These are phyloP conservation scores for Actinia equina DNA, from an alignment of 64 coral and sea anemone species.

Conservation along the genomic window DNA sequence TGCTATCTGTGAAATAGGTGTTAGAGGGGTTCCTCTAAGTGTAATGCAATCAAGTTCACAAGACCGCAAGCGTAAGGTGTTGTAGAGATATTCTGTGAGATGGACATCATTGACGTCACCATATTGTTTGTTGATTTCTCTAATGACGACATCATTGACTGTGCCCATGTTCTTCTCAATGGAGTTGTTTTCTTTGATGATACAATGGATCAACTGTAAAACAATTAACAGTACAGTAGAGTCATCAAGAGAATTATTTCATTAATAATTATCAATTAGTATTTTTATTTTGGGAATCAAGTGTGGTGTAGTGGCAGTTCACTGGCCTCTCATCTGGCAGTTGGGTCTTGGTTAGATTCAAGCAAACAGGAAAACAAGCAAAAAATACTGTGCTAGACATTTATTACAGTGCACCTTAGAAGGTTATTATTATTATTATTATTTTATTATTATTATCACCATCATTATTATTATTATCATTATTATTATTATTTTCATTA, in stretches of 20 bases:
- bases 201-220: background rate
- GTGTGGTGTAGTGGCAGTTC: too few species aligned
- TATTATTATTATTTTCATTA: too few species aligned
- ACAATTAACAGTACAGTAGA: background rate
- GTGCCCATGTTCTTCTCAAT: slow-evolving; percentile 11
- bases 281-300: too few species aligned
- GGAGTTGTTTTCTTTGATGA: background rate
- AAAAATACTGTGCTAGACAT: too few species aligned
- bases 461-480: too few species aligned
- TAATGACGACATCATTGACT: slow-evolving; percentile 10
- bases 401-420: too few species aligned
- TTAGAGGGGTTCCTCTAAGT: background rate
- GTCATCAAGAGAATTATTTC: background rate
- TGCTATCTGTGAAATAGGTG: background rate
- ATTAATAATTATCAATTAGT: background rate
- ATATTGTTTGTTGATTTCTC: background rate
- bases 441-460: too few species aligned
- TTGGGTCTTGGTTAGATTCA: too few species aligned
- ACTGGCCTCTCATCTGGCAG: too few species aligned
- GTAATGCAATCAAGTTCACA: background rate
- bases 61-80: too few species aligned
- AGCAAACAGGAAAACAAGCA: too few species aligned
- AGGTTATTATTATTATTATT: too few species aligned
- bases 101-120: slow-evolving; percentile 17
- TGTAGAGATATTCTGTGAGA: background rate